Evolutionary conservation across 2,113 vertebrate species (phyloP), one percentile per base, ranked within the genome.

Genomic region (Sturnus vulgaris): DNA sequence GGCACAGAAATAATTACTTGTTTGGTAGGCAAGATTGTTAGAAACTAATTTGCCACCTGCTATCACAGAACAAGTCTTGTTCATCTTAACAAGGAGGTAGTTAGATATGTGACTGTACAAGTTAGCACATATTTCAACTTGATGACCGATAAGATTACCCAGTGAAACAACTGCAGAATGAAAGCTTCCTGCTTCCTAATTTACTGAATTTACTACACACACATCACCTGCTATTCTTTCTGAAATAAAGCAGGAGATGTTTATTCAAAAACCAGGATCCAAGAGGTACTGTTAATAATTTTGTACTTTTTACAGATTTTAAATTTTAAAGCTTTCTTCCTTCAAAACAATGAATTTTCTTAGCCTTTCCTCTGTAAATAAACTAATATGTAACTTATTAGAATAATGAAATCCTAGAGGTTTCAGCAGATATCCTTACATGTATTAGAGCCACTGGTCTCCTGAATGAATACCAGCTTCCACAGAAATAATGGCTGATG

Each of bases 21-120:
- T 92, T 82, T 5, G n/a, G 39, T 12, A 3, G 40, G 50, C 12
- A 92, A 84, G 21, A 46, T 15, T 73, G 33, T 76, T 91, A 82
- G 94, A 96, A 91, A 88, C 15, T 65, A 35, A 80, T 91, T 91
- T 93, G 28, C 42, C 82, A 91, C 61, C 65, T 93, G 87, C 80
- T 87, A 50, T 61, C 73, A 30, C 5, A 60, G 69, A 92, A 61
- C 11, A 65, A 44, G 56, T 71, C 92, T 71, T 72, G 52, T 75
- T 93, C 39, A 60, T 63, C 19, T 50, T 11, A 31, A 40, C 69
- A 72, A 82, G 18, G 25, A 84, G 60, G 52, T 10, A 85, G 33
- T 61, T 42, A 65, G 66, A 23, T 28, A 37, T 28, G 16, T 72
- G 52, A 77, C 39, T 82, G 17, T n/a, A 68, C 17, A 70, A 93